Conservation (phyloP, 1,140 invertebrate species). For the Zaprionus tsacasi region DNA sequence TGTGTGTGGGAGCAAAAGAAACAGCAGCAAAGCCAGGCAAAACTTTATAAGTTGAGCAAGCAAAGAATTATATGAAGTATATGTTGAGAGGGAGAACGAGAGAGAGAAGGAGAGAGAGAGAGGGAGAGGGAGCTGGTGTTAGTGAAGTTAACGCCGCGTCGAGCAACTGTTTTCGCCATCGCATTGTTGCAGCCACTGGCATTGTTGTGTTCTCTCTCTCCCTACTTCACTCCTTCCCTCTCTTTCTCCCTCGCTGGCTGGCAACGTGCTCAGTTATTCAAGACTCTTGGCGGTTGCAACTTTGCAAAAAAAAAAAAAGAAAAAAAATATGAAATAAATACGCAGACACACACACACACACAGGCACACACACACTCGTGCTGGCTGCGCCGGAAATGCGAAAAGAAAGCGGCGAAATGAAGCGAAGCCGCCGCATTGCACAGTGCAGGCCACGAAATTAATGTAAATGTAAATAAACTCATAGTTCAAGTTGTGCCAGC, state of each 20-base stretch:
- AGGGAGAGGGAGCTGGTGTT: slow-evolving; percentile 18
- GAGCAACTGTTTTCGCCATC: slow-evolving; percentile 35
- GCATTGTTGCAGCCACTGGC: slow-evolving; percentile 24
- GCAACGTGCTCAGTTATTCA: slow-evolving; percentile 46
- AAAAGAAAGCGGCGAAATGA: slow-evolving; percentile 20
- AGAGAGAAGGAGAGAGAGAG: too few relatives aligned
- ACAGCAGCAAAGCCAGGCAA: slow-evolving; percentile 19
- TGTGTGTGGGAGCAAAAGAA: not conserved
- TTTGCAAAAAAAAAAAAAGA: slow-evolving; percentile 8
- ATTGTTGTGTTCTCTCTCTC: not conserved
- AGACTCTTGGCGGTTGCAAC: slow-evolving; percentile 43
- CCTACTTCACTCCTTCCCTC: not conserved
- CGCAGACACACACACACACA: not conserved
- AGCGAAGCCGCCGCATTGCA: slow-evolving; percentile 15
- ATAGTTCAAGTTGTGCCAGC: slow-evolving; percentile 52
- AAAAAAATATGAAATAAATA: not conserved
- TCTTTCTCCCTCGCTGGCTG: not conserved
- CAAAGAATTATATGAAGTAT: slow-evolving; percentile 58
- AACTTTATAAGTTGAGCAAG: slow-evolving; percentile 57
- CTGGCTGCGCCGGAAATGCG: not conserved
- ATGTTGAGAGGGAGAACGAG: too few relatives aligned
- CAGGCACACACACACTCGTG: not conserved
- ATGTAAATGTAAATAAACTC: slow-evolving; percentile 64
- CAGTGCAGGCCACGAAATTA: slow-evolving; percentile 35
- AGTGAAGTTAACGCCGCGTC: slow-evolving; percentile 46